These are phyloP conservation scores for Microctenopoma steveboyesi DNA, from an alignment of 2,797 vertebrate genomes.

Conservation along the genomic window DNA sequence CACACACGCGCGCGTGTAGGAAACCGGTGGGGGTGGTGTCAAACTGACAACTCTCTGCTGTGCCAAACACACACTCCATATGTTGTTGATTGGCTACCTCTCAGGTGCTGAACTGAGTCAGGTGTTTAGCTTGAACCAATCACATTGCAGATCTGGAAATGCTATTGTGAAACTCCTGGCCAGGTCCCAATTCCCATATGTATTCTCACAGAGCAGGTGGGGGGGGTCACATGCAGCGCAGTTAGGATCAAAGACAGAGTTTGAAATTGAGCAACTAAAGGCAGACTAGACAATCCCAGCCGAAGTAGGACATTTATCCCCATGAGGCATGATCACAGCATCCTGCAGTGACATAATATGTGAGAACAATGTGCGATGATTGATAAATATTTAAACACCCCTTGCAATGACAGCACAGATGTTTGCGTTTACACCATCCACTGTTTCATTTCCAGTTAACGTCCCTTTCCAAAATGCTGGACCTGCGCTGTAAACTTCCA, in stretches of 20 bases:
- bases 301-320: conserved; percentile 52
- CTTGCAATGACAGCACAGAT: conserved; percentile 56
- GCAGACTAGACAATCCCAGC: conserved; percentile 46
- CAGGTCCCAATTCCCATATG: conserved; percentile 22
- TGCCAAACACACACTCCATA: conserved; percentile 86
- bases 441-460: conserved; percentile 21
- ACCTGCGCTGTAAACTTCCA: conserved; percentile 13
- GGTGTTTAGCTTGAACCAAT: conserved; percentile 72
- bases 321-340: conserved; percentile 41
- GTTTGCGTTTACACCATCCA: conserved; percentile 43
- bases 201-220: not conserved
- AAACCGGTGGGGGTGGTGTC: conserved; percentile 80
- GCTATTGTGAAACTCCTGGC: conserved; percentile 24
- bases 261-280: conserved; percentile 33
- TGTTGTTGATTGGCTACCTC: conserved; percentile 88
- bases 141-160: conserved; percentile 71
- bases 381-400: conserved; percentile 39
- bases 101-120: conserved; percentile 84
- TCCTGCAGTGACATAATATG: conserved; percentile 58
- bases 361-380: conserved; percentile 60
- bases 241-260: conserved; percentile 37
- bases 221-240: not conserved
- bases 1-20: conserved; percentile 34
- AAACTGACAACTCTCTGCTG: conserved; percentile 84
- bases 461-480: conserved; percentile 26